Evolutionary conservation across 1,140 invertebrate genomes (phyloP), one percentile per base, ranked within the genome.

Genomic region (Temnothorax nylanderi): DNA sequence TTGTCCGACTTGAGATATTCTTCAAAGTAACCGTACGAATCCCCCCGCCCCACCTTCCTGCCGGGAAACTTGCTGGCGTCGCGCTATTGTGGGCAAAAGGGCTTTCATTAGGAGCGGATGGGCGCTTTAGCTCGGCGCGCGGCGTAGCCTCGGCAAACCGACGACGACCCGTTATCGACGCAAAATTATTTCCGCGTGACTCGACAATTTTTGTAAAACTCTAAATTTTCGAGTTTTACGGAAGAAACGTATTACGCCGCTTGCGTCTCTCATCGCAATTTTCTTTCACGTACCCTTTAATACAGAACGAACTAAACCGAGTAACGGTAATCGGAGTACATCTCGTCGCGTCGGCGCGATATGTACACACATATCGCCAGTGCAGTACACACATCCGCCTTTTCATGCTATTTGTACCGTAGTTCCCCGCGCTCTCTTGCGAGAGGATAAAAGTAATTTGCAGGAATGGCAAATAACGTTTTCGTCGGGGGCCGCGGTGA

Each of bases 1-100:
- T 89, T 44, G 69, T 47, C 85, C 64, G 87, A 87, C 67, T 41
- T 71, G 80, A 87, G 90, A 91, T 90, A 91, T 91, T 86, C 90
- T 90, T 87, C 89, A 85, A 89, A 85, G 90, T 90, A 91, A 91
- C 90, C 80, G 85, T 91, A 91, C 89, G 89, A 90, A 91, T 91
- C 74, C 44, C 16, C 65, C n/a, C 49, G 3, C 6, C 0, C 18
- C 16, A 11, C 49, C 49, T 47, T 21, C 6, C 16, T 0, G 10
- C 18, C 32, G 13, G 16, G 54, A 75, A 75, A 75, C 72, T 75
- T 75, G 72, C 64, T 62, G 18, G 78, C 86, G 87, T 90, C 90
- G 81, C 87, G 65, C 72, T 81, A 75, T 64, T 82, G 37, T 88
- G 81, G 47, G 47, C 81, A 78, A 88, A 86, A 85, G 89, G 89